Evolutionary conservation across 2,113 vertebrate genomes (phyloP).

Genomic region (Sturnus vulgaris): DNA sequence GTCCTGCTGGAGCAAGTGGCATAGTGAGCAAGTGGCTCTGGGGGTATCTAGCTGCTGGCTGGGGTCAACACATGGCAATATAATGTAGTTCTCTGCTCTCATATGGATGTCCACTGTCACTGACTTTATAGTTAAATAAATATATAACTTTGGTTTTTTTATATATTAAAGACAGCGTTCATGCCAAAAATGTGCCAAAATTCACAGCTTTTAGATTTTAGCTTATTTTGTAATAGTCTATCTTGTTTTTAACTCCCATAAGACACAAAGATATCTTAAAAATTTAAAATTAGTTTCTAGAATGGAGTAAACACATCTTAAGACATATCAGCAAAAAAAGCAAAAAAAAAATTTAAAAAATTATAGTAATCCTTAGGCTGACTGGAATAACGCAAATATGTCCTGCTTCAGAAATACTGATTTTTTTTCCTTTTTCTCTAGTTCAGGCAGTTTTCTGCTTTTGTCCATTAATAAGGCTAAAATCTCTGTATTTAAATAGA

Average conservation of each 20-base stretch:
- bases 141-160: background rate
- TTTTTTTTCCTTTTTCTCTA: background rate
- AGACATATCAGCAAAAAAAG: background rate
- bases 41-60: background rate
- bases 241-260: background rate
- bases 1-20: fast-evolving
- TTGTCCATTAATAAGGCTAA: background rate
- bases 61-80: background rate
- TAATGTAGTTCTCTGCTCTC: background rate
- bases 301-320: background rate
- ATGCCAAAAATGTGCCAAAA: background rate
- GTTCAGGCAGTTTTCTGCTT: background rate
- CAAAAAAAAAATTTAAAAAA: fast-evolving
- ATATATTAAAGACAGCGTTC: background rate
- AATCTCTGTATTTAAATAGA: background rate
- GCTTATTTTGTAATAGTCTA: background rate
- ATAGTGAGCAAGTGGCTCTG: background rate
- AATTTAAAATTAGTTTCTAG: background rate
- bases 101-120: background rate
- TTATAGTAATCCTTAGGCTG: background rate
- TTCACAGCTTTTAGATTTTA: background rate
- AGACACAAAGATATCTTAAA: background rate
- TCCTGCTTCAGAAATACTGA: background rate
- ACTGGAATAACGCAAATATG: background rate
- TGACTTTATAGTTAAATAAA: background rate